Evolutionary conservation across 2,888 invertebrate species (phyloP).

Genomic region (Cancer borealis): DNA sequence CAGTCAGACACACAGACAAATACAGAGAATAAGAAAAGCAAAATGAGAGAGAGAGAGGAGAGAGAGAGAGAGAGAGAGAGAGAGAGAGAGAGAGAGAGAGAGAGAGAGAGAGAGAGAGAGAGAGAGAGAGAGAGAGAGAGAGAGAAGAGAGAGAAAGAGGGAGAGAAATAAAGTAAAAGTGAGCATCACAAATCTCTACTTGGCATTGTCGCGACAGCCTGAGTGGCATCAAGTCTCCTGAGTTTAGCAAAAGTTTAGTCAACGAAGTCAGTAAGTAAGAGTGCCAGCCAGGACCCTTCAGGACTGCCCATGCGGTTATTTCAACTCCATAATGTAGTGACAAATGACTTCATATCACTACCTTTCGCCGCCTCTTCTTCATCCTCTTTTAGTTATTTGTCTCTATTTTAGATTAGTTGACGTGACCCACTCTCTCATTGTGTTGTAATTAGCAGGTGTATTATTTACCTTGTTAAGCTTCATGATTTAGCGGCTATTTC

Average conservation of each 20-base stretch:
- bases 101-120: not conserved
- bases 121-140: not conserved
- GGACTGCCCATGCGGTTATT: not conserved
- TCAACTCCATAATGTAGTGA: not conserved
- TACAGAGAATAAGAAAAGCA: not conserved
- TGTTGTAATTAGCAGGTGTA: not conserved
- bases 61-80: not conserved
- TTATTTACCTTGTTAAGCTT: not conserved
- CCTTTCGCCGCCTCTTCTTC: not conserved
- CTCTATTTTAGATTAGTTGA: not conserved
- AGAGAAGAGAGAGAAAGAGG: not conserved
- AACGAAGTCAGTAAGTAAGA: not conserved
- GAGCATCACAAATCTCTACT: not conserved
- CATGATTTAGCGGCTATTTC: not conserved
- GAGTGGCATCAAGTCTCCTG: not conserved
- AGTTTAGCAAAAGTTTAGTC: not conserved
- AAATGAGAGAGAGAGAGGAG: not conserved
- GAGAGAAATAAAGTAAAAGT: not conserved
- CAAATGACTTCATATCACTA: not conserved
- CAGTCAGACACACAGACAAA: not conserved
- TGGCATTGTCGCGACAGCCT: not conserved
- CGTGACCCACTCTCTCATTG: not conserved
- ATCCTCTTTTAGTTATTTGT: not conserved
- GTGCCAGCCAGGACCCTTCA: constrained; percentile 20
- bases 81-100: constrained; percentile 8